Percentiles rank a stretch among this genome's conserved stretches.
phyloP scores from a whole-genome alignment of 2,797 vertebrate species.

The Fundulus diaphanus region DNA sequence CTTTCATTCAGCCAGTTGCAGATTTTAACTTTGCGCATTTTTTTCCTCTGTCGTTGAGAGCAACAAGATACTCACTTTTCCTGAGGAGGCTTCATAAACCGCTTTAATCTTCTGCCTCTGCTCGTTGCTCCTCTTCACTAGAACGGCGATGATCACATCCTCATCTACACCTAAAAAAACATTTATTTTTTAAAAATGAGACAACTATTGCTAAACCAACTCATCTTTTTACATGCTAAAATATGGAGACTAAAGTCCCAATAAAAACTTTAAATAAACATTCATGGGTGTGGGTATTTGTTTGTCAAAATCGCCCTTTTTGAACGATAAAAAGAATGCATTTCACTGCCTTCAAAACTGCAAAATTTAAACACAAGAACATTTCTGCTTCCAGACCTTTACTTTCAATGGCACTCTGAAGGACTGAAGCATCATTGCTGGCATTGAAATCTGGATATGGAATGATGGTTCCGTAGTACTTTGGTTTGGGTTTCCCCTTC shows the following conservation, averaged over 20 bases:
- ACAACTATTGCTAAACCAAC: neutral
- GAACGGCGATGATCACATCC: conserved; percentile 84
- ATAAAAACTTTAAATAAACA: too few species aligned
- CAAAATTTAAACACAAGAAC: neutral
- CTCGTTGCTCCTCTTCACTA: conserved; percentile 87
- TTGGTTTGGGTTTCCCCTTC: conserved; percentile 49
- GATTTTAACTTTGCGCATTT: too few species aligned
- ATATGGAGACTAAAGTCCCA: too few species aligned
- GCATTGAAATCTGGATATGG: conserved; percentile 84
- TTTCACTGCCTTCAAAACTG: neutral
- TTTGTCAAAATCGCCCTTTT: neutral
- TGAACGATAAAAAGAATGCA: neutral
- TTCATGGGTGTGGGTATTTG: neutral
- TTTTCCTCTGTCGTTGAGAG: too few species aligned
- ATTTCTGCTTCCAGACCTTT: conserved; percentile 75
- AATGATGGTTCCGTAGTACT: conserved; percentile 76
- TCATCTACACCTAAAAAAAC: conserved; percentile 88
- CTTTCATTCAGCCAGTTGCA: too few species aligned
- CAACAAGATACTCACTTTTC: conserved; percentile 76
- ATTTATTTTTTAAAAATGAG: too few species aligned
- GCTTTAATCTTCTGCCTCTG: conserved; percentile 92
- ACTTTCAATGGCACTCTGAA: conserved; percentile 85
- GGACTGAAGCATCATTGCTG: conserved; percentile 79
- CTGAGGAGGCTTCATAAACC: conserved; percentile 83
- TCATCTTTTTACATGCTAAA: neutral